These are phyloP conservation scores for Grallaria varia DNA, from an alignment of 2,113 vertebrate genomes.

Conservation along the genomic window DNA sequence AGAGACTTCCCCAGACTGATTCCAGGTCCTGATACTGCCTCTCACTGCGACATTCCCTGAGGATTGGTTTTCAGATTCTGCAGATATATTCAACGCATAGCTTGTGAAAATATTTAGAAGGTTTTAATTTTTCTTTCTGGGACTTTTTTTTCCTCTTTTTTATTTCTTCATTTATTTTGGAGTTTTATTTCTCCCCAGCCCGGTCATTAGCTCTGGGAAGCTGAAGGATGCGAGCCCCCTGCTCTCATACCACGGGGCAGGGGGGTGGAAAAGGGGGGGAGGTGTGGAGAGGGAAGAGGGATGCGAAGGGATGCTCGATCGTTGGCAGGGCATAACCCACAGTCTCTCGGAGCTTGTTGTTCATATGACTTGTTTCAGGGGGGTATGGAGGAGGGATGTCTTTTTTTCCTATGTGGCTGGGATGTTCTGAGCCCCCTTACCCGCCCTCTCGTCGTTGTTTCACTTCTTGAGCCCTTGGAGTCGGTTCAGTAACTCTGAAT, in stretches of 20 bases:
- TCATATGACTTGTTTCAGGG: not conserved
- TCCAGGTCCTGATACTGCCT: not conserved
- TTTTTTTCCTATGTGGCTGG: not conserved
- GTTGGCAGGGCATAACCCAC: not conserved
- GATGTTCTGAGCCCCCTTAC: not conserved
- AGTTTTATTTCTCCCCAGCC: not conserved
- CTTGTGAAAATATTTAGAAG: not conserved
- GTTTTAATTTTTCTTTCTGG: not conserved
- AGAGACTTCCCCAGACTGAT: not conserved
- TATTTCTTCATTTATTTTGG: not conserved
- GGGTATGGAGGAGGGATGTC: not conserved
- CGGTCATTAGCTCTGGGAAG: not conserved
- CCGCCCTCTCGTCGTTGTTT: constrained; percentile 3
- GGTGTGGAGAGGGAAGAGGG: not conserved
- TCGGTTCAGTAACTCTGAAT: constrained; percentile 82
- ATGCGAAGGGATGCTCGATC: not conserved
- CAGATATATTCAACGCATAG: too few relatives aligned
- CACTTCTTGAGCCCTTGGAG: constrained; percentile 63
- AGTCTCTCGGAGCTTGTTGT: not conserved
- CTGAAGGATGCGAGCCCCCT: not conserved
- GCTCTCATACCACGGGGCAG: not conserved
- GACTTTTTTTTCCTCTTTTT: not conserved
- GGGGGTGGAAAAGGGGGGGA: too few relatives aligned
- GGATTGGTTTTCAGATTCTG: not conserved
- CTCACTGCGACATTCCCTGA: not conserved